A percentile compares a stretch with the other conserved stretches of the same genome.
phyloP scores from a whole-genome alignment of 2,113 vertebrate genomes.

The Microtus richardsoni region DNA sequence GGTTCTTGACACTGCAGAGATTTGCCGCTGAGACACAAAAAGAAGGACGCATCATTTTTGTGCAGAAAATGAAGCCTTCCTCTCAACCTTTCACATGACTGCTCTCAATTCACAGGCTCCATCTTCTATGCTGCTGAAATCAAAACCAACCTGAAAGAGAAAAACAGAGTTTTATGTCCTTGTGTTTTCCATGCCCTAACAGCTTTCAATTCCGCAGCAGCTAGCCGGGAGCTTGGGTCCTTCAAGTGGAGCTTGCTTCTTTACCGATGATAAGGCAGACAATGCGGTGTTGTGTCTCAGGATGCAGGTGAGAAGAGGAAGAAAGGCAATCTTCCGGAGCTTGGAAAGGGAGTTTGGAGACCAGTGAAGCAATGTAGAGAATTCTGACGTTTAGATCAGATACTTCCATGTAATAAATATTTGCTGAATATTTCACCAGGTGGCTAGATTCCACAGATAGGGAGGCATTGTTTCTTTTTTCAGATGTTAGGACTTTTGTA shows the following conservation, averaged over 20 bases:
- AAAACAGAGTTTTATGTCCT: slow-evolving; percentile 62
- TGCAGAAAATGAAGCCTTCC: slow-evolving; percentile 16
- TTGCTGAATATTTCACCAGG: slow-evolving; percentile 70
- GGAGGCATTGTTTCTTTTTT: slow-evolving; percentile 71
- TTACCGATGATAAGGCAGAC: slow-evolving; percentile 64
- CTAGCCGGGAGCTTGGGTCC: slow-evolving; percentile 39
- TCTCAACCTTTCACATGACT: neutral
- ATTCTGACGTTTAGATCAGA: slow-evolving; percentile 69
- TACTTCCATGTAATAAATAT: slow-evolving; percentile 79
- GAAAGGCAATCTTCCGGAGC: slow-evolving; percentile 68
- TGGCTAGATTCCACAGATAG: slow-evolving; percentile 74
- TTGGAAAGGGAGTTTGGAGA: slow-evolving; percentile 70
- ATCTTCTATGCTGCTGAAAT: slow-evolving; percentile 6
- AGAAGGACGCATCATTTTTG: neutral
- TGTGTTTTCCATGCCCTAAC: neutral
- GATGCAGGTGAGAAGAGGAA: slow-evolving; percentile 73
- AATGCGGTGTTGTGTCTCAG: slow-evolving; percentile 62
- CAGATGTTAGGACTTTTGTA: slow-evolving; percentile 67
- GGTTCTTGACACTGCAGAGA: neutral
- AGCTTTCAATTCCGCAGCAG: slow-evolving; percentile 36
- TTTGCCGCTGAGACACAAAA: neutral
- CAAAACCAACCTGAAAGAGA: slow-evolving; percentile 20
- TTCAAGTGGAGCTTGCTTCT: slow-evolving; percentile 35
- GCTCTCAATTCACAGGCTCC: slow-evolving; percentile 21
- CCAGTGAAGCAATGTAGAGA: slow-evolving; percentile 55